Conservation (phyloP, 2,797 vertebrate genomes). For the Florisuga fusca region DNA sequence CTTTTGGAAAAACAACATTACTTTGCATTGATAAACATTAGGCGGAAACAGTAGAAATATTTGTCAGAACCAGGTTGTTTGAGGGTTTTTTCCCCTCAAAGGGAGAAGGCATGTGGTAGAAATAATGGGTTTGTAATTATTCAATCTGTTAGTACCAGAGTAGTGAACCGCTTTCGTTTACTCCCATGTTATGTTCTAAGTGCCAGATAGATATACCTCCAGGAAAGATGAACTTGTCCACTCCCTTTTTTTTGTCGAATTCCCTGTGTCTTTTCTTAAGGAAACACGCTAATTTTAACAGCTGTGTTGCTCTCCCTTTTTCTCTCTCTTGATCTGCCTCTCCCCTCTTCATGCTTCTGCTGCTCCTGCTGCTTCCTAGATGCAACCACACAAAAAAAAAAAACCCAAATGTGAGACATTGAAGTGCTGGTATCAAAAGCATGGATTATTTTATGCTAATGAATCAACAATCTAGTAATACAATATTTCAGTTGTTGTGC, state of each 20-base stretch:
- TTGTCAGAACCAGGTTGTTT: background rate
- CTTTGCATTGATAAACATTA: constrained; percentile 49
- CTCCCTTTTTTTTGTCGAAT: constrained; percentile 1
- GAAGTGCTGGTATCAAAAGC: constrained; percentile 56
- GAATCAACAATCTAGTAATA: constrained; percentile 74
- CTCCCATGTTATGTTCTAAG: background rate
- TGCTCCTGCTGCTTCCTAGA: constrained; percentile 14
- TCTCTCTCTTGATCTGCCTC: background rate
- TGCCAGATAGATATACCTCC: constrained; percentile 11
- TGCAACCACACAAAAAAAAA: constrained; percentile 34
- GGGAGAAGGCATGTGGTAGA: background rate
- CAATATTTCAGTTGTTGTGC: constrained; percentile 80
- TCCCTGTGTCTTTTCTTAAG: background rate
- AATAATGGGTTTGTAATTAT: background rate
- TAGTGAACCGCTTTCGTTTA: constrained; percentile 44
- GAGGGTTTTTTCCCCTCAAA: background rate
- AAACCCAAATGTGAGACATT: background rate
- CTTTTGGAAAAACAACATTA: constrained; percentile 50
- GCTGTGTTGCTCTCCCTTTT: background rate
- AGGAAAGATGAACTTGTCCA: background rate
- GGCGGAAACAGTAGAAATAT: constrained; percentile 44
- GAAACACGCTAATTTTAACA: constrained; percentile 10
- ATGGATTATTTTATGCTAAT: constrained; percentile 81
- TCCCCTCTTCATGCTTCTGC: background rate
- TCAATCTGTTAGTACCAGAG: background rate